Evolutionary conservation across 2,888 invertebrate species (phyloP).

Genomic region (Scaptomyza cyrtandrae): DNA sequence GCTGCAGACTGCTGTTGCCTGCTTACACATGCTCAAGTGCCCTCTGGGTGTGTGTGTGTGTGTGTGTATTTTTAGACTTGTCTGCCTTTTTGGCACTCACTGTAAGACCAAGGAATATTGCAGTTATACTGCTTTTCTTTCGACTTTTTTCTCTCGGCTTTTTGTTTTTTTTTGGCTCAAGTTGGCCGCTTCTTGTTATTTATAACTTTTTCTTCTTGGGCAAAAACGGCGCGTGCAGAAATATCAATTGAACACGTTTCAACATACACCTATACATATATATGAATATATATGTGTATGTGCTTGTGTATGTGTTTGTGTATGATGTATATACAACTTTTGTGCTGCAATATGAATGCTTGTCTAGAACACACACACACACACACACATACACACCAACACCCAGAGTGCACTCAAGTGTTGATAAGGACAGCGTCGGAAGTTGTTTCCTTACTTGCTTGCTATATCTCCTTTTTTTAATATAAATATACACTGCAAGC

Average conservation of each 20-base stretch:
- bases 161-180: slow-evolving; percentile 45
- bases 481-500: not conserved
- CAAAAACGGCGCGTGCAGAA: slow-evolving; percentile 72
- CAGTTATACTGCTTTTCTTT: slow-evolving; percentile 58
- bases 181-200: slow-evolving; percentile 68
- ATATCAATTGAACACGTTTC: slow-evolving; percentile 80
- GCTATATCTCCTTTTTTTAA: slow-evolving; percentile 18
- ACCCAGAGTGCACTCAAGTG: slow-evolving; percentile 59
- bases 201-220: slow-evolving; percentile 76
- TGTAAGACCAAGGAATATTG: slow-evolving; percentile 66
- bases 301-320: slow-evolving; percentile 2
- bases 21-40: slow-evolving; percentile 61
- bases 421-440: slow-evolving; percentile 64
- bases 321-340: slow-evolving; percentile 33
- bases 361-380: slow-evolving; percentile 23
- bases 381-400: slow-evolving; percentile 27
- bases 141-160: slow-evolving; percentile 6
- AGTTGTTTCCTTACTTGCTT: slow-evolving; percentile 52
- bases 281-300: not conserved
- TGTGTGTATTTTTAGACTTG: slow-evolving; percentile 67
- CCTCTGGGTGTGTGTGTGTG: slow-evolving; percentile 24
- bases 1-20: slow-evolving; percentile 19
- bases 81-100: slow-evolving; percentile 67
- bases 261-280: slow-evolving; percentile 46
- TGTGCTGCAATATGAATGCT: slow-evolving; percentile 57